Base-by-base conservation (phyloP, 1,140 invertebrate genomes). In the Lepidostoma basale region DNA sequence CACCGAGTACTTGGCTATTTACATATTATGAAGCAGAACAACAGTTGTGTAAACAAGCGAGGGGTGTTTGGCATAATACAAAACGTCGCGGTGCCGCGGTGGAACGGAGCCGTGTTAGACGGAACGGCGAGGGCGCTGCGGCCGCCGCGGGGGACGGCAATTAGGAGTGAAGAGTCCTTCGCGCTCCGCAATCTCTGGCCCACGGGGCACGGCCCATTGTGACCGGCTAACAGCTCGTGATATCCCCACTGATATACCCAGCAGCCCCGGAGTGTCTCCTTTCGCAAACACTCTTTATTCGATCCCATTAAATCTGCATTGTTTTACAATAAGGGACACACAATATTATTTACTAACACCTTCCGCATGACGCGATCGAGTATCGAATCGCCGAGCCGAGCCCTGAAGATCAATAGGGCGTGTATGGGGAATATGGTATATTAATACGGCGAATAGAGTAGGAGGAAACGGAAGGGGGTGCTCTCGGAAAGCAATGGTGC, bases 401-500 rank as follows among this genome's bases (percentile, higher is more conserved):
- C n/a, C 25, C 45, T 49, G 8, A 22, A 25, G 45, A 49, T 22
- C 20, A 49, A 49, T 22, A 22, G 45, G 45, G 45, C 12, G 45
- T 22, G 44, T 22, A 20, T 22, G 23, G 33, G 2, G 1, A n/a
- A n/a, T 36, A 23, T 12, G n/a, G 25, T 49, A 28, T 25, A n/a
- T 14, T 33, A 9, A 5, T 2, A 30, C n/a, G n/a, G 26, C 3
- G 12, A 28, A 25, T 0, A 2, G 25, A 3, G 49, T 18, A 10
- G 28, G 12, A n/a, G 26, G 49, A 9, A 30, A 28, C 4, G 28
- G 14, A 26, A 23, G 6, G 20, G n/a, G 26, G 26, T 4, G 49
- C 49, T 54, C 49, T 56, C 52, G 52, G 52, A 56, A 56, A 30
- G 8, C 52, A 56, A 56, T 56, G 52, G 52, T 56, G 52, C 52